Base-by-base conservation (phyloP, 2,113 vertebrate genomes). In the Takifugu flavidus region DNA sequence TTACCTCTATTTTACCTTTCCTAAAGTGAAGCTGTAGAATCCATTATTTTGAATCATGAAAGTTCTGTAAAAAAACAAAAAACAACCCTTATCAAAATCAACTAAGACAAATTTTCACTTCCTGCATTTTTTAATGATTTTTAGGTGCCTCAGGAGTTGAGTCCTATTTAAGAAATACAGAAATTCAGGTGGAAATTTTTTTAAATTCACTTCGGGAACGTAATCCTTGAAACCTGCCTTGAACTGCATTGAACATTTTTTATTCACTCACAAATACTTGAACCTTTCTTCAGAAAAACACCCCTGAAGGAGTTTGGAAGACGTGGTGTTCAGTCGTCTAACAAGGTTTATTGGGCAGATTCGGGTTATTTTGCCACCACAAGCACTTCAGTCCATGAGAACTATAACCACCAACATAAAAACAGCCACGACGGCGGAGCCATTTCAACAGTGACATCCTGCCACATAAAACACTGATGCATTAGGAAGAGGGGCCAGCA, bases 401-500 rank as follows among this genome's bases (percentile, higher is more conserved):
- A 72, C 60, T 6, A 65, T 75, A 53, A 56, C 25, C 62, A 39
- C 20, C 25, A 44, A 28, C 54, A 74, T 64, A 68, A 50, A 4
- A 49, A 34, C 26, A 50, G 63, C 26, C 3, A 58, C 53, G 50
- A 56, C 20, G 54, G 44, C 25, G 42, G 44, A 45, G 44, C 14
- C 44, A 20, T 20, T 20, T 20, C 20, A 20, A 20, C 20, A 52
- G 13, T 13, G 3, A 11, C 5, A 11, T 39, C 7, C 34, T 11
- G 6, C 13, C 42, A 28, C 49, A 34, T 15, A 51, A 27, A 72
- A 10, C n/a, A 53, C 47, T 25, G 4, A 49, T 34, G 27, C 53
- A 15, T 69, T 67, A 80, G 39, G 71, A 54, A 20, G 74, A 72
- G 34, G 75, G 56, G 53, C 58, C 77, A 51, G 77, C 52, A 8